Evolutionary conservation across 2,888 invertebrate species (phyloP).

Genomic region (Drosophila buzzatii): DNA sequence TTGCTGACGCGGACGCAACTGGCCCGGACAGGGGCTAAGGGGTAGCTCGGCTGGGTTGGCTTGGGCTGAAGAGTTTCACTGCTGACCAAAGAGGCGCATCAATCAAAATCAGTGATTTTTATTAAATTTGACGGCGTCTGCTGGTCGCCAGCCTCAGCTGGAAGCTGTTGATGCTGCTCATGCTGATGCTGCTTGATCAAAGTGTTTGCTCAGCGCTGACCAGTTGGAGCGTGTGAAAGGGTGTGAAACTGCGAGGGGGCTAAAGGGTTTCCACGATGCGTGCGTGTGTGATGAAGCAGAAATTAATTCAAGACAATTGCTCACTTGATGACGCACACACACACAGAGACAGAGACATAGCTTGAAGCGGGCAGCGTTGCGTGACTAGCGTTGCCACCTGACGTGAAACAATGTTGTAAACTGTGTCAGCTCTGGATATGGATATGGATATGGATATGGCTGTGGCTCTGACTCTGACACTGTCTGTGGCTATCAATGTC

Average conservation of each 20-base stretch:
- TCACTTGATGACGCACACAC: constrained; percentile 60
- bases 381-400: constrained; percentile 59
- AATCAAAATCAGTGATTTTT: constrained; percentile 84
- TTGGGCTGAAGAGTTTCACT: not conserved
- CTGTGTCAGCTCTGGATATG: constrained; percentile 49
- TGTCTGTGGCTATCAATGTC: constrained; percentile 43
- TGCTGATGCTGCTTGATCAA: constrained; percentile 59
- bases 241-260: constrained; percentile 42
- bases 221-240: constrained; percentile 29
- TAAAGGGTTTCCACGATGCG: not conserved
- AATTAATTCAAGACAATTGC: constrained; percentile 82
- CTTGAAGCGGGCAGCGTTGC: constrained; percentile 28
- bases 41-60: not conserved
- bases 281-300: constrained; percentile 62
- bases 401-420: constrained; percentile 45
- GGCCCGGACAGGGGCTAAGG: constrained; percentile 1
- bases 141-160: constrained; percentile 66
- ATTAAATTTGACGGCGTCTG: constrained; percentile 84
- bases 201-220: constrained; percentile 65
- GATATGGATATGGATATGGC: constrained; percentile 17
- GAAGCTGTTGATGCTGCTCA: constrained; percentile 26
- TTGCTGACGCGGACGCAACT: constrained; percentile 47
- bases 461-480: constrained; percentile 31
- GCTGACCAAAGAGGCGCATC: constrained; percentile 77
- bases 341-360: not conserved